phyloP scores from a whole-genome alignment of 2,888 invertebrate species.

The Helleia helle region DNA sequence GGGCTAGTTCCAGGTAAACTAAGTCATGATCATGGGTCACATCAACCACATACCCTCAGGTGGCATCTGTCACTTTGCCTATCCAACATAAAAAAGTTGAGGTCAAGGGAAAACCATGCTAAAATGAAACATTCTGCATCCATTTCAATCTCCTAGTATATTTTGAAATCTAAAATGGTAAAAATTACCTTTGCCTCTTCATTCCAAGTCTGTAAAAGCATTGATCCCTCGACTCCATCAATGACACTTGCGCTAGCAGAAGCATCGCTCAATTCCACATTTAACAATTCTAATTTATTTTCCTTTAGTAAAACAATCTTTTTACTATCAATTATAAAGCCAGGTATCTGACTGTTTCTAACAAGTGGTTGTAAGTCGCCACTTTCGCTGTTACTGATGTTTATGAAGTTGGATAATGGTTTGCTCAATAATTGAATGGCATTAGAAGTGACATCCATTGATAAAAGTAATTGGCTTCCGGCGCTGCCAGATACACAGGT shows the following conservation, averaged over 20 bases:
- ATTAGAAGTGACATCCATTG: constrained; percentile 75
- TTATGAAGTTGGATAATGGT: constrained; percentile 46
- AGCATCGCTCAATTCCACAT: constrained; percentile 32
- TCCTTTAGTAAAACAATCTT: constrained; percentile 48
- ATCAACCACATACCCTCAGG: no score
- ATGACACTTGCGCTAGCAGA: constrained; percentile 44
- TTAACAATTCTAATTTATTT: constrained; percentile 38
- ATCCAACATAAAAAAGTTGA: no score
- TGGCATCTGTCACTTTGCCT: no score
- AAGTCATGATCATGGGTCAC: no score
- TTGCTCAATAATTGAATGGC: constrained; percentile 62
- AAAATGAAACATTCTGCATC: no score
- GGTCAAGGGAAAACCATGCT: no score
- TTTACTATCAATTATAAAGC: constrained; percentile 48
- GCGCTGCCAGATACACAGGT: constrained; percentile 74
- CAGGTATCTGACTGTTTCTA: constrained; percentile 42
- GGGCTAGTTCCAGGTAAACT: no score
- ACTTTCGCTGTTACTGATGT: constrained; percentile 26
- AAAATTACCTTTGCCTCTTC: constrained; percentile 42
- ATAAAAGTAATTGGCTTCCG: constrained; percentile 69
- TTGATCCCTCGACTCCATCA: constrained; percentile 39
- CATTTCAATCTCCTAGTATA: no score
- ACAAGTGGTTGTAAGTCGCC: constrained; percentile 38
- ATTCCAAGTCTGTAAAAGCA: constrained; percentile 48
- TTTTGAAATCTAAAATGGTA: no score